Evolutionary conservation across 1,140 invertebrate genomes (phyloP), one percentile per base, ranked within the genome.

Genomic region (Eurosta solidaginis): DNA sequence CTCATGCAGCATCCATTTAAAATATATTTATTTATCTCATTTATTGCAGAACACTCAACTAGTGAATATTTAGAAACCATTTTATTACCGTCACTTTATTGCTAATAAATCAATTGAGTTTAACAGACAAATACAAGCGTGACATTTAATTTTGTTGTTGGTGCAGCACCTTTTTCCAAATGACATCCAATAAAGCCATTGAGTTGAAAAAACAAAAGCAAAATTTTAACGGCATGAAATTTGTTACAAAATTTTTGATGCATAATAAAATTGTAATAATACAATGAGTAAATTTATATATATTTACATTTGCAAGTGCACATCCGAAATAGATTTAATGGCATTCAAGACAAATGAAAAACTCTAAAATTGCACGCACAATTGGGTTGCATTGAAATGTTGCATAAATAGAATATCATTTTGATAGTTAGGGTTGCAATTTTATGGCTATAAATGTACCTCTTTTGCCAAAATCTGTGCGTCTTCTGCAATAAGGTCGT

Each of bases 1-100:
- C n/a, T n/a, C n/a, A n/a, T n/a, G n/a, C n/a, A n/a, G n/a, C n/a
- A n/a, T n/a, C n/a, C 45, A 17, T 17, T 47, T 3, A 47, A 47
- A 47, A 47, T 47, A 59, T 59, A 59, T 59, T 59, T 59, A 59
- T 29, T 33, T 59, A 33, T 29, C 10, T 33, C 29, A 59, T 59
- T 59, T 36, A 59, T 59, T 10, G 54, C 54, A 1, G 25, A 52
- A 14, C 54, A 36, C 29, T 14, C 25, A 54, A 0, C 14, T 33
- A 2, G 27, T 33, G 20, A 40, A 27, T 6, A 68, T 33, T 68
- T 68, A 68, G 59, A 36, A 68, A 68, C 2, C 33, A 68, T 68
- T 68, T 68, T 68, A 68, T 68, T 68, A 68, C 59, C 59, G 33
- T n/a, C 22, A 68, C 40, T 68, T 68, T 68, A 68, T 42, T 68